Evolutionary conservation across 2,888 invertebrate genomes (phyloP).

Genomic region (Gymnoscelis rufifasciata): DNA sequence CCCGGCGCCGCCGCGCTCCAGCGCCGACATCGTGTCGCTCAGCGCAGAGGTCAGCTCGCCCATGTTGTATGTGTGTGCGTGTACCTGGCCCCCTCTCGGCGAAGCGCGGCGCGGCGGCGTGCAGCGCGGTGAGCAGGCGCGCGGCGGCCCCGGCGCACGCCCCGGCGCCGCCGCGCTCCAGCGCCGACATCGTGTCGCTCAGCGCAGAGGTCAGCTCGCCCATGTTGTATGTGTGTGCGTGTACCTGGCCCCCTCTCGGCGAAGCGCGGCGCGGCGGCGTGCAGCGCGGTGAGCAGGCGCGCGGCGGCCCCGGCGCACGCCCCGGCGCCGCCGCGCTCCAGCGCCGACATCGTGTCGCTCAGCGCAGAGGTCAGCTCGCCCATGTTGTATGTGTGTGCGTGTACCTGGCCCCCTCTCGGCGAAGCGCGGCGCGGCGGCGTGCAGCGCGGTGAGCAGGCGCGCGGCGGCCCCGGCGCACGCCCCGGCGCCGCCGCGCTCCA

Average conservation of each 20-base stretch:
- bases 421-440: constrained; percentile 94
- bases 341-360: neutral
- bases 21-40: no score
- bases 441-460: constrained; percentile 88
- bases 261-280: constrained; percentile 94
- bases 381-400: neutral
- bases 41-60: no score
- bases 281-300: constrained; percentile 88
- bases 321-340: constrained; percentile 59
- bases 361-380: neutral
- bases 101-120: no score
- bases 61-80: no score
- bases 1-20: no score
- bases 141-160: no score
- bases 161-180: no score
- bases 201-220: no score
- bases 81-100: no score
- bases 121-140: no score
- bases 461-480: constrained; percentile 89
- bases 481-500: constrained; percentile 59
- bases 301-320: constrained; percentile 89
- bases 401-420: constrained; percentile 83
- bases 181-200: no score
- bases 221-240: neutral
- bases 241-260: constrained; percentile 83